A percentile compares a stretch with the other conserved stretches of the same genome.
Evolutionary conservation across 2,888 invertebrate genomes (phyloP).

Genomic region (Drosophila phalerata): DNA sequence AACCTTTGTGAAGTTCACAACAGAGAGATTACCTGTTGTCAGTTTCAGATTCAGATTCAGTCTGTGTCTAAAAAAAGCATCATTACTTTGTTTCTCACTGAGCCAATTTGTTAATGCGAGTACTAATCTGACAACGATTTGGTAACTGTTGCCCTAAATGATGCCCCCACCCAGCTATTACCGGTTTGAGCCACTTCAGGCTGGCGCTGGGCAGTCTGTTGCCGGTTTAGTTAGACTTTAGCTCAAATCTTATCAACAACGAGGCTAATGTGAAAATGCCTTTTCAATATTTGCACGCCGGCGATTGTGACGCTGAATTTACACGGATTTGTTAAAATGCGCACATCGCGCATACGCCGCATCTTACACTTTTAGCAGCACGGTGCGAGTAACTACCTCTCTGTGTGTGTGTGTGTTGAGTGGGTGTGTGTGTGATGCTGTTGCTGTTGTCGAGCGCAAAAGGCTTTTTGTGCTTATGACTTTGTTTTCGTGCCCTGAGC

Average conservation of each 20-base stretch:
- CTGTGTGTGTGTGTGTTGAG: slow-evolving; percentile 7
- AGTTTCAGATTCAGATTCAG: not conserved
- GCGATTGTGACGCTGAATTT: slow-evolving; percentile 50
- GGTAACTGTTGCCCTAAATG: slow-evolving; percentile 14
- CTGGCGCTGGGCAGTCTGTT: slow-evolving; percentile 68
- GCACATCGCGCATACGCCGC: slow-evolving; percentile 72
- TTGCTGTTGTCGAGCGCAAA: slow-evolving; percentile 29
- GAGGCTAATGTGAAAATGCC: slow-evolving; percentile 49
- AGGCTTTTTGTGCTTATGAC: slow-evolving; percentile 46
- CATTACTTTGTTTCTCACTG: slow-evolving; percentile 10
- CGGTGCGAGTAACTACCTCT: slow-evolving; percentile 40
- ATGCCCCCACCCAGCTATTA: slow-evolving; percentile 29
- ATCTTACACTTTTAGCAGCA: slow-evolving; percentile 68
- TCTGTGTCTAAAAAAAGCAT: not conserved
- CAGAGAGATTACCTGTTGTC: slow-evolving; percentile 7
- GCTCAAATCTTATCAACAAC: slow-evolving; percentile 60
- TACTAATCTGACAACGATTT: slow-evolving; percentile 11
- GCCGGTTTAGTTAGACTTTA: slow-evolving; percentile 36
- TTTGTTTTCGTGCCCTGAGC: slow-evolving; percentile 61
- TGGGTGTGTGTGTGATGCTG: slow-evolving; percentile 2
- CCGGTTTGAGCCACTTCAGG: slow-evolving; percentile 62
- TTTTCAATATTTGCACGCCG: slow-evolving; percentile 58
- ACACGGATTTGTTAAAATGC: slow-evolving; percentile 70
- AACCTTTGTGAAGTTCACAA: slow-evolving; percentile 1
- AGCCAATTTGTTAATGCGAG: slow-evolving; percentile 10